Base-by-base conservation (phyloP, 2,113 vertebrate genomes). In the Origma solitaria region DNA sequence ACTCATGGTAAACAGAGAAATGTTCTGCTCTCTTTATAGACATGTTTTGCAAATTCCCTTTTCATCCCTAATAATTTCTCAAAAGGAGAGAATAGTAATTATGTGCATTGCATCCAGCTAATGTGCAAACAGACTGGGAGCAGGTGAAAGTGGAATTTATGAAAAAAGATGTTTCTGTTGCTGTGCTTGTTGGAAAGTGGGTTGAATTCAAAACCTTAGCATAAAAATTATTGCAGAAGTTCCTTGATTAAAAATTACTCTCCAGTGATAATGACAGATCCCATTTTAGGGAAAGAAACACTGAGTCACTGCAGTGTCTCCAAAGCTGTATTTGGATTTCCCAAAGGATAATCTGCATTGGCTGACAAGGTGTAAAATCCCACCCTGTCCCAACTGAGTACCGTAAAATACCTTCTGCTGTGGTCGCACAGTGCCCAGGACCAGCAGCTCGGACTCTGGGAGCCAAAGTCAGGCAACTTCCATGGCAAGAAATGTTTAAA, bases 1-100 rank as follows among this genome's bases (percentile, higher is more conserved):
- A 69, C 28, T 96, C 60, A 71, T 49, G 50, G 76, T 77, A 96
- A 96, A 92, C 54, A 95, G 61, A 92, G 45, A 85, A 95, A 90
- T 72, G 4, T 33, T 60, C 54, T 4, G 1, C 86, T 95, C 71
- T 79, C 70, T 94, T 77, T 51, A 50, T 82, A 86, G 45, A 94
- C 96, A 88, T 47, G 73, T 87, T 94, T 86, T 70, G 25, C 50
- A 85, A 62, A 81, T 91, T 96, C 69, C 15, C 9, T 66, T 94
- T 89, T 89, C 35, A 45, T 77, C 57, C 60, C 37, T 44, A 83
- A 78, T 51, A 66, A 71, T 83, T 87, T 90, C 20, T 95, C 78
- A 68, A 90, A 95, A 94, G 49, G 61, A 70, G 40, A 68, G 35
- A 88, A 40, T 33, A 87, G 76, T 69, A 51, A 94, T 80, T 66